phyloP scores from a whole-genome alignment of 2,797 vertebrate genomes.

The Sebastes glaucus region DNA sequence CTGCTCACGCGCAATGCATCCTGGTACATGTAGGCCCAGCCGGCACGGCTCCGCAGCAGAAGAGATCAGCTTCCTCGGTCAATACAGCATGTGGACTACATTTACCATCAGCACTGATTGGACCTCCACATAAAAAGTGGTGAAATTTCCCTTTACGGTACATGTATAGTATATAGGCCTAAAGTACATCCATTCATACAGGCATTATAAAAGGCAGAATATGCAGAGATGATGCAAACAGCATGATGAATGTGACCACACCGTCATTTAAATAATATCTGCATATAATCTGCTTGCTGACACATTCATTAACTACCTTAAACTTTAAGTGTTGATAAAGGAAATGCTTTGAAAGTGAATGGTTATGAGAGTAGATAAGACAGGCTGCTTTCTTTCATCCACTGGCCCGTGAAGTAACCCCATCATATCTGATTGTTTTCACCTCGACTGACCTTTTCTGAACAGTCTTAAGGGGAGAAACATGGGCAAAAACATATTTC shows the following conservation, averaged over 20 bases:
- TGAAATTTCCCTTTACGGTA: too few relatives aligned
- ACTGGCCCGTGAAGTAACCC: constrained; percentile 3
- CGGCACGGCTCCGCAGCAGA: too few relatives aligned
- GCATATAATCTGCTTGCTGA: background rate
- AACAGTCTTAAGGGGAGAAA: constrained; percentile 39
- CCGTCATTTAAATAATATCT: constrained; percentile 12
- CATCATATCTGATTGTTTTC: constrained; percentile 55
- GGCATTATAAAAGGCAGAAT: background rate
- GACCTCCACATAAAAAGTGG: too few relatives aligned
- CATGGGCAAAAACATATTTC: constrained; percentile 44
- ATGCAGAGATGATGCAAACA: background rate
- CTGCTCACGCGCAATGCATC: too few relatives aligned
- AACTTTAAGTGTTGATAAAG: constrained; percentile 26
- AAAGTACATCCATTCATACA: background rate
- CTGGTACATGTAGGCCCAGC: too few relatives aligned
- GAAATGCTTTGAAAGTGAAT: constrained; percentile 32
- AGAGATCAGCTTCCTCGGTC: too few relatives aligned
- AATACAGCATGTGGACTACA: too few relatives aligned
- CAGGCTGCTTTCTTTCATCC: constrained; percentile 37
- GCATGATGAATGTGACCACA: constrained; percentile 3
- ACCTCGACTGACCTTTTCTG: constrained; percentile 63
- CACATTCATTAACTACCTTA: constrained; percentile 28
- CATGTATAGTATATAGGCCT: background rate
- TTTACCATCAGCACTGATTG: too few relatives aligned
- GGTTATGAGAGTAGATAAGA: constrained; percentile 24